Evolutionary conservation across 1,140 invertebrate species (phyloP), one percentile per base, ranked within the genome.

Genomic region (Semibalanus balanoides): DNA sequence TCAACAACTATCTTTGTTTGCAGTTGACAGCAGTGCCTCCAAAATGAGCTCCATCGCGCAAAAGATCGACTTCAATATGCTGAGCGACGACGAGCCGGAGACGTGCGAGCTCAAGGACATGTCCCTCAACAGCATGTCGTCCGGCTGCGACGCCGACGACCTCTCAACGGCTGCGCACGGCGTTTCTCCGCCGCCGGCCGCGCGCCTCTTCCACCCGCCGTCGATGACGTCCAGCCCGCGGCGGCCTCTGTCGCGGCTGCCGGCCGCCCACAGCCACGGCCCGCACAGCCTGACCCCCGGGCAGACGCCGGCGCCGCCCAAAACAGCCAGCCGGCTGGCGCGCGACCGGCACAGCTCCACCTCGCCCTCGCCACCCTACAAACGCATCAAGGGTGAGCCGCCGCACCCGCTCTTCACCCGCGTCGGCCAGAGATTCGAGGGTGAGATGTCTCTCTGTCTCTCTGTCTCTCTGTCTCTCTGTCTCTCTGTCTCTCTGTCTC

Each of bases 151-250:
- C 25, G 22, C 69, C 9, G 70, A 72, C 70, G 70, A 72, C 3
- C 70, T 72, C 3, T 72, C 28, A 9, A 17, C 70, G 70, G n/a
- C 70, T 17, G 28, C 19, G 69, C 7, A n/a, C 25, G 25, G 25
- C 70, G 70, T 11, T 0, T 30, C 70, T 17, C 28, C 70, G 70
- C n/a, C 25, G 25, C 69, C 70, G 70, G 70, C n/a, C 3, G 70
- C 29, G 70, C 5, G 70, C 70, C 29, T 72, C 25, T 30, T 72
- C 28, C 70, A 72, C 11, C 25, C 28, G 70, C 70, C 70, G 70
- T 11, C 70, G 70, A 72, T 72, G 70, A 72, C 70, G n/a, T 72
- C 70, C n/a, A 72, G 70, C 25, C 70, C 70, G 70, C 70, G 70
- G 3, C n/a, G 70, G 25, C 29, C 70, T 3, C 28, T 28, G 69